These are phyloP conservation scores for Margaritifera margaritifera DNA, from an alignment of 2,888 invertebrate species.

Conservation along the genomic window DNA sequence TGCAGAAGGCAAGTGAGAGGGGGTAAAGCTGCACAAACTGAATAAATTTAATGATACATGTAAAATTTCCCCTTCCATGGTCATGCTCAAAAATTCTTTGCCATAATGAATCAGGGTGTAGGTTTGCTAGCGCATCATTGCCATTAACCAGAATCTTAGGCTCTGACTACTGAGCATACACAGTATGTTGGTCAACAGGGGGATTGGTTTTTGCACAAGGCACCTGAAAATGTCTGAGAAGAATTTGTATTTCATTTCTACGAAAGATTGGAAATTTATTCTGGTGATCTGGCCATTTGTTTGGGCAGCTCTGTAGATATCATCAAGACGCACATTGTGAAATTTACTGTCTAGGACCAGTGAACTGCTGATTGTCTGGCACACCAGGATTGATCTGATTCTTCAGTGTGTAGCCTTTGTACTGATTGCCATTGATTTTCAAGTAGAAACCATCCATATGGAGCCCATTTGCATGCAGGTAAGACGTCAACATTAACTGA, in stretches of 20 bases:
- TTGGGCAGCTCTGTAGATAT: conserved; percentile 3
- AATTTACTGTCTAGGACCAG: conserved; percentile 1
- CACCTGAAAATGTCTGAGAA: background rate
- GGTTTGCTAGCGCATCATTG: background rate
- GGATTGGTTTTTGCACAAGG: background rate
- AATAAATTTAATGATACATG: no score
- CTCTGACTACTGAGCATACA: background rate
- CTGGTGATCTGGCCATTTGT: conserved; percentile 1
- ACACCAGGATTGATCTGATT: no score
- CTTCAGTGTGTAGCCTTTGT: no score
- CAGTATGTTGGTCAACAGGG: background rate
- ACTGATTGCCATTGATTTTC: no score
- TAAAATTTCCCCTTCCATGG: no score
- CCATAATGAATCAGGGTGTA: conserved; percentile 2
- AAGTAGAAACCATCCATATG: no score
- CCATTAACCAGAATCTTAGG: background rate
- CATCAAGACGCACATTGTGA: background rate
- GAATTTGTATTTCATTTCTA: conserved; percentile 2
- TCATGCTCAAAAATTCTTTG: conserved; percentile 2
- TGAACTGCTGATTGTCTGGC: no score
- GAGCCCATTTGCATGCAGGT: no score
- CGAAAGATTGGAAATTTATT: background rate
- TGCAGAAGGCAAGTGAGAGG: no score
- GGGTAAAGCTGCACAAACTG: no score
- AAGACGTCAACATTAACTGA: no score